Conservation (phyloP, 2,113 vertebrate species). For the Morone saxatilis region DNA sequence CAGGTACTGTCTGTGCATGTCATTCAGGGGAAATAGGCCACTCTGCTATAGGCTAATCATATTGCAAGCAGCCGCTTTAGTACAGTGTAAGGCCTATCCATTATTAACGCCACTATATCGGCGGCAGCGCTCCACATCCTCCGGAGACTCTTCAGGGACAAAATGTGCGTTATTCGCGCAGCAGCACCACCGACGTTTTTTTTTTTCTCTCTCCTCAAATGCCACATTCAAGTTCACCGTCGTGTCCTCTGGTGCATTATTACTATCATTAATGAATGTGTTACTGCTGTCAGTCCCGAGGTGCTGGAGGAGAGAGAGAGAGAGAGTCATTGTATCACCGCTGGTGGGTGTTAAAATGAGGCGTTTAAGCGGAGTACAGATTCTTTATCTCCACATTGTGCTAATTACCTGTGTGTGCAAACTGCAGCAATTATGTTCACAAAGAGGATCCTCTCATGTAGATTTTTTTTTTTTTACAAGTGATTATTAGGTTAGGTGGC, state of each 20-base stretch:
- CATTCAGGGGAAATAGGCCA: conserved; percentile 74
- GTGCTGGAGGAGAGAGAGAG: conserved; percentile 18
- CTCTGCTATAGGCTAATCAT: conserved; percentile 69
- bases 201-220: conserved; percentile 7
- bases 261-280: conserved; percentile 53
- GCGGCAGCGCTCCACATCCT: conserved; percentile 37
- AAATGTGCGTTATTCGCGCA: conserved; percentile 59
- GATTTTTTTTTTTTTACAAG: conserved; percentile 33
- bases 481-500: conserved; percentile 70
- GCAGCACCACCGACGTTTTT: conserved; percentile 10
- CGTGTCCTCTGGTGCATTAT: conserved; percentile 57
- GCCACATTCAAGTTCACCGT: conserved; percentile 58
- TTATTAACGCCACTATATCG: conserved; percentile 72
- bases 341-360: conserved; percentile 39
- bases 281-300: conserved; percentile 35
- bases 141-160: conserved; percentile 57
- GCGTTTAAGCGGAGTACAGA: background rate
- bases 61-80: conserved; percentile 64
- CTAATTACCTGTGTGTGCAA: conserved; percentile 56
- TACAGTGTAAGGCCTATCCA: conserved; percentile 70
- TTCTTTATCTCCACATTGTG: conserved; percentile 56
- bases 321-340: conserved; percentile 7
- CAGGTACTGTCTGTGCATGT: conserved; percentile 60
- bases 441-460: conserved; percentile 32
- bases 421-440: conserved; percentile 47